Evolutionary conservation across 2,888 invertebrate species (phyloP), one percentile per base, ranked within the genome.

Genomic region (Caenorhabditis sp.): DNA sequence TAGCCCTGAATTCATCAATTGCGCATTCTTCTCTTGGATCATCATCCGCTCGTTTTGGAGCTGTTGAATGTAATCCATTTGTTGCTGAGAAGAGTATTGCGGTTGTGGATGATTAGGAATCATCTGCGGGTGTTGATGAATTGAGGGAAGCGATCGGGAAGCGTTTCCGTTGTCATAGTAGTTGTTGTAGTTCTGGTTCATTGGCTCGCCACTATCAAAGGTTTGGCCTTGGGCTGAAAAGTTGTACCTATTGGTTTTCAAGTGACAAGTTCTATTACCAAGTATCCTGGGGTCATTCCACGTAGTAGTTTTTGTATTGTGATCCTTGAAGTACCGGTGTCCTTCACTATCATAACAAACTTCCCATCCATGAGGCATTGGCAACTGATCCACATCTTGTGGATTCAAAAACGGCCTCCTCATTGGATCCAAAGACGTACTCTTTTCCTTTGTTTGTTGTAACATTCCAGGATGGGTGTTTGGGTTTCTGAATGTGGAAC

Each of bases 291-390:
- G 86, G 71, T 86, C 86, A 32, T 58, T 69, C 86, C 86, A 86
- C 2, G 82, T 82, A 3, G 86, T 86, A 2, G 83, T 83, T 35
- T 84, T 82, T 13, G 82, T 79, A 28, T 83, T 83, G 47, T 86
- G 86, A 55, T 86, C 84, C 55, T 80, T 84, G 56, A 78, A 86
- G 37, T 86, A 86, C 11, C 79, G 60, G 40, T 77, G 55, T 22
- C 86, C 86, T 15, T 74, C 76, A 35, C 80, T 82, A 53, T 86
- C 86, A 37, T 72, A 71, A 37, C 83, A 74, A 6, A 74, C 35
- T 58, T 86, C 86, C 86, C 86, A 86, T 24, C 84, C 84, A 24
- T 62, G 79, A 1, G 86, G 86, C 51, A 86, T 65, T 22, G 80
- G 81, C 0, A 78, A 62, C 9, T 82, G 76, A 26, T 71, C 81